Evolutionary conservation across 2,113 vertebrate species (phyloP).

Genomic region (Misgurnus mizolepis): DNA sequence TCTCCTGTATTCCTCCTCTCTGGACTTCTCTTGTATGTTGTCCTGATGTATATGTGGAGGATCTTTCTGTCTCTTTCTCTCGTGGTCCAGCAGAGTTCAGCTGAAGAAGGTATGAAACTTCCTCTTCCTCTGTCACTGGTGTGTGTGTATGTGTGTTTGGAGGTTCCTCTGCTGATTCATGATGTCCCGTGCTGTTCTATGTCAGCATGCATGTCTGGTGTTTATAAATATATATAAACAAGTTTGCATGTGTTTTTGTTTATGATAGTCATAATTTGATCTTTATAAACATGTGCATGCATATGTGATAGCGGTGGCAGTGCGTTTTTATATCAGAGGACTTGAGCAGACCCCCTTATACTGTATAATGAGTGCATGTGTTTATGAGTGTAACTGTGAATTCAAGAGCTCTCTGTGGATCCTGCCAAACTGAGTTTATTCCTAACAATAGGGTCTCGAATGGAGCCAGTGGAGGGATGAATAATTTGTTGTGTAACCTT

Average conservation of each 20-base stretch:
- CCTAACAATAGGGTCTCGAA: conserved; percentile 70
- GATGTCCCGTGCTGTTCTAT: not conserved
- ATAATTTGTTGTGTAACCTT: conserved; percentile 70
- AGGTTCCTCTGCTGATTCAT: not conserved
- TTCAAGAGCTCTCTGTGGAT: conserved; percentile 58
- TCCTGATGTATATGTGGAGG: conserved; percentile 75
- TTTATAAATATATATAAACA: not conserved
- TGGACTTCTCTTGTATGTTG: conserved; percentile 70
- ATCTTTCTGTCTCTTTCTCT: conserved; percentile 74
- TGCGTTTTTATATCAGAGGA: conserved; percentile 9
- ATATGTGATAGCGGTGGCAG: not conserved
- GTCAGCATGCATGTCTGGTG: not conserved
- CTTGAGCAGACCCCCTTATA: not conserved
- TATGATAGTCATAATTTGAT: not conserved
- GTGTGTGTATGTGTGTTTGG: not conserved
- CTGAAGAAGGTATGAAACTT: conserved; percentile 77
- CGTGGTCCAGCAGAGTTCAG: conserved; percentile 74
- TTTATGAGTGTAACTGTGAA: conserved; percentile 45
- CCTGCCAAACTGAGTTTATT: conserved; percentile 61
- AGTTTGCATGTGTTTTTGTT: not conserved
- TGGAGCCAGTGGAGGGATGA: conserved; percentile 59
- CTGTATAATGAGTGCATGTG: conserved; percentile 34
- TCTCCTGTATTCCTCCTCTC: conserved; percentile 66
- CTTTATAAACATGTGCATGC: not conserved
- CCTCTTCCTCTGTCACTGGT: conserved; percentile 31